Evolutionary conservation across 2,888 invertebrate genomes (phyloP), one percentile per base, ranked within the genome.

Genomic region (Eupithecia exiguata): DNA sequence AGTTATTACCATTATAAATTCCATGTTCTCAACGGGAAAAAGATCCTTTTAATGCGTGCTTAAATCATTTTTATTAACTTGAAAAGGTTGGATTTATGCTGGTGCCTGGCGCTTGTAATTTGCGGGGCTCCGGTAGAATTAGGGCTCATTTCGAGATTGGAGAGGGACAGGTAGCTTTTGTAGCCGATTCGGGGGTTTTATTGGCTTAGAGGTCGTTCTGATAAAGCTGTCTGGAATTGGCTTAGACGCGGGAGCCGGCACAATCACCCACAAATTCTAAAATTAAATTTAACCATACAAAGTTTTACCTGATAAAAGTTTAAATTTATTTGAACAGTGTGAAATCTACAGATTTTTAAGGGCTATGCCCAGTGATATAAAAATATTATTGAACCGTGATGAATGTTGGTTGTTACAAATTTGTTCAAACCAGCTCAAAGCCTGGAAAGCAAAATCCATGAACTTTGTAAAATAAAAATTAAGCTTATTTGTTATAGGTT

Each of bases 31-130:
- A 84, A 86, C 86, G 84, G 83, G 84, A 87, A 87, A 89, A 88
- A 91, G 87, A 91, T 91, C 88, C 89, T 88, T 91, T 91, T 91
- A 92, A 91, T 91, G 92, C 88, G 87, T 89, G 81, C 89, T 91
- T 93, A 92, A 92, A 93, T 93, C 92, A 93, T 93, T 92, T 93
- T 93, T 93, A 93, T 92, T 90, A 92, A 92, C 89, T 91, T 89
- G 89, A 89, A 93, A 92, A 92, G 91, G 92, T 92, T 88, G 88
- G 86, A 91, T 91, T 92, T 92, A 91, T 91, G 87, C 84, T 85
- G 82, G 84, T 86, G 86, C 85, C 88, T 87, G 89, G 82, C 84
- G 87, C 84, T 84, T 87, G 88, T 88, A 89, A 89, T 91, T 91
- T 90, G 88, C 83, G 86, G 84, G 83, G 80, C 83, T 83, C 84